phyloP scores from a whole-genome alignment of 2,888 invertebrate species.

The Aradus depressus region DNA sequence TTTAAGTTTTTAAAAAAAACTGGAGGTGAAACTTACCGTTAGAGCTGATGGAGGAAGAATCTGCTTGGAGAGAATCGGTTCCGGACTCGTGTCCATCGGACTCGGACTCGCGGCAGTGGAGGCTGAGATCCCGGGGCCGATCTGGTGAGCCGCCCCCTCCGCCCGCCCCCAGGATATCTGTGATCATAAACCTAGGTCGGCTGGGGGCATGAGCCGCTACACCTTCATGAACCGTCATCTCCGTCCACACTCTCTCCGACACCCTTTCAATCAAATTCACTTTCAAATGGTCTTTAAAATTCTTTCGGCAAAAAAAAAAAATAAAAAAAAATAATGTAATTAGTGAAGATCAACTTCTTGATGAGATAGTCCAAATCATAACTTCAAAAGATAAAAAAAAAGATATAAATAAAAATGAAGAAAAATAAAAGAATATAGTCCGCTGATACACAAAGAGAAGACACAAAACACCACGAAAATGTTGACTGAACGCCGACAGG shows the following conservation, averaged over 20 bases:
- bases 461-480: too few relatives aligned
- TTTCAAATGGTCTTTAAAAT: background rate
- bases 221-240: conserved; percentile 31
- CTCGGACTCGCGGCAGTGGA: conserved; percentile 42
- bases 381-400: too few relatives aligned
- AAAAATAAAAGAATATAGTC: too few relatives aligned
- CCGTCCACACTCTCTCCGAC: background rate
- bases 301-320: background rate
- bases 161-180: conserved; percentile 67
- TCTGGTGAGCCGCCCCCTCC: conserved; percentile 40
- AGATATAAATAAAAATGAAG: too few relatives aligned
- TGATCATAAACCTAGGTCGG: conserved; percentile 79
- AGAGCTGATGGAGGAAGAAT: conserved; percentile 44
- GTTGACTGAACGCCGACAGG: too few relatives aligned
- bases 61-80: conserved; percentile 45
- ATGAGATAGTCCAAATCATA: too few relatives aligned
- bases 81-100: conserved; percentile 46
- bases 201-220: conserved; percentile 48
- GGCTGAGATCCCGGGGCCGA: conserved; percentile 45
- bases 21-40: conserved; percentile 47
- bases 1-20: too few relatives aligned
- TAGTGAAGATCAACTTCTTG: too few relatives aligned
- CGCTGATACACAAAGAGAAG: too few relatives aligned
- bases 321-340: background rate
- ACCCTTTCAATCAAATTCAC: too few relatives aligned